phyloP scores from a whole-genome alignment of 2,113 vertebrate genomes.

The Condylura cristata region DNA sequence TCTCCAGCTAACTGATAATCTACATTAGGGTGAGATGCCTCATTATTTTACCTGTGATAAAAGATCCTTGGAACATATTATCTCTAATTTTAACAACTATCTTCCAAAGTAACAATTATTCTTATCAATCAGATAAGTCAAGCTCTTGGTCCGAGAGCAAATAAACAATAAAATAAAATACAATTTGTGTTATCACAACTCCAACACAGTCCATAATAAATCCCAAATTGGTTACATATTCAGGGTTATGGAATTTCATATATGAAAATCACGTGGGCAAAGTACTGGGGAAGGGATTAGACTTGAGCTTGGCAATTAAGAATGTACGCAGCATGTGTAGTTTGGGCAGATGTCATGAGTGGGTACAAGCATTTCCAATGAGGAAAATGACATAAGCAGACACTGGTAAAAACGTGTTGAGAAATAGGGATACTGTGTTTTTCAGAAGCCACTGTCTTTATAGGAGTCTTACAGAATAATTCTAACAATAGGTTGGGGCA shows the following conservation, averaged over 20 bases:
- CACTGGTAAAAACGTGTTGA: not conserved
- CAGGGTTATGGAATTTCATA: not conserved
- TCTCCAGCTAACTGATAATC: constrained; percentile 1
- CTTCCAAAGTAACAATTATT: constrained; percentile 1
- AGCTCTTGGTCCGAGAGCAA: not conserved
- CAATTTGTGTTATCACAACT: constrained; percentile 20
- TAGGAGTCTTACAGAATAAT: not conserved
- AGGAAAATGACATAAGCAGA: not conserved
- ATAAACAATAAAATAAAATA: constrained; percentile 12
- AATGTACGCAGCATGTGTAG: not conserved
- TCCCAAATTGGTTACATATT: not conserved
- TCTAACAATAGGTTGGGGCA: not conserved
- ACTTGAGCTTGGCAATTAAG: not conserved
- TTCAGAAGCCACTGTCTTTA: not conserved
- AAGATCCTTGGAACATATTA: not conserved
- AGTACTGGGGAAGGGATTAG: not conserved
- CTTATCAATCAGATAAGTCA: not conserved
- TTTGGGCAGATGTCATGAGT: not conserved
- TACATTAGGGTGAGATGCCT: not conserved
- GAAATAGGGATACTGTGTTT: not conserved
- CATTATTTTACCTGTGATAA: not conserved
- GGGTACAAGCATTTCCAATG: not conserved
- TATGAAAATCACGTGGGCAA: not conserved
- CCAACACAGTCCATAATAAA: not conserved
- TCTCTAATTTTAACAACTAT: constrained; percentile 7